Conservation (phyloP, 2,113 vertebrate species). For the Terrapene triunguis region DNA sequence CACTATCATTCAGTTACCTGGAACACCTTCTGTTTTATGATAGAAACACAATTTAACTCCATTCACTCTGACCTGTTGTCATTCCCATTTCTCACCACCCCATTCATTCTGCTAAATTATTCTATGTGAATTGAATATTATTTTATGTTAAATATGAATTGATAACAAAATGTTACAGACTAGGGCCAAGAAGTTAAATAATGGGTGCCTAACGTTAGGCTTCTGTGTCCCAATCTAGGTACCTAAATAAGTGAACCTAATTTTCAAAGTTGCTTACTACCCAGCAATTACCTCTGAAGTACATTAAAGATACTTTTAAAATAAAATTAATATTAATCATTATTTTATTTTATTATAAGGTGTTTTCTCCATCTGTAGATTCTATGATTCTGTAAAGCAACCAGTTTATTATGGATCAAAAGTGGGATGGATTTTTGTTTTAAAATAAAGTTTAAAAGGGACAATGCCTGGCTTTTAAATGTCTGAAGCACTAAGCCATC, state of each 20-base stretch:
- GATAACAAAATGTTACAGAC: not conserved
- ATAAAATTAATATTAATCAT: constrained; percentile 1
- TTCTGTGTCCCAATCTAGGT: not conserved
- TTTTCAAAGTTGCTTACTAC: constrained; percentile 11
- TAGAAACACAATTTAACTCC: not conserved
- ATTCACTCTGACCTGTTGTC: not conserved
- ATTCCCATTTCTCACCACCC: not conserved
- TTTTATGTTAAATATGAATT: not conserved
- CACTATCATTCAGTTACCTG: not conserved
- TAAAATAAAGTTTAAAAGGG: not conserved
- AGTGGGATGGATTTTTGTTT: not conserved
- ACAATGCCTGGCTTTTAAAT: constrained; percentile 1
- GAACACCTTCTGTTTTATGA: not conserved
- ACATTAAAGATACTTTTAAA: not conserved
- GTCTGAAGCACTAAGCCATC: not conserved
- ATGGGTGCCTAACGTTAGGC: not conserved
- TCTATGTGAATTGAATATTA: not conserved
- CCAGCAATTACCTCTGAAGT: not conserved
- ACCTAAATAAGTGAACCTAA: not conserved
- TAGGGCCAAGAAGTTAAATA: not conserved
- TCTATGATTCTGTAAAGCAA: not conserved
- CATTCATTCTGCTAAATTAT: not conserved
- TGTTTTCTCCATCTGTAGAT: constrained; percentile 11
- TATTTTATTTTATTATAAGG: not conserved
- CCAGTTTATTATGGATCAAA: not conserved